Evolutionary conservation across 2,113 vertebrate genomes (phyloP).

Genomic region (Perca flavescens): DNA sequence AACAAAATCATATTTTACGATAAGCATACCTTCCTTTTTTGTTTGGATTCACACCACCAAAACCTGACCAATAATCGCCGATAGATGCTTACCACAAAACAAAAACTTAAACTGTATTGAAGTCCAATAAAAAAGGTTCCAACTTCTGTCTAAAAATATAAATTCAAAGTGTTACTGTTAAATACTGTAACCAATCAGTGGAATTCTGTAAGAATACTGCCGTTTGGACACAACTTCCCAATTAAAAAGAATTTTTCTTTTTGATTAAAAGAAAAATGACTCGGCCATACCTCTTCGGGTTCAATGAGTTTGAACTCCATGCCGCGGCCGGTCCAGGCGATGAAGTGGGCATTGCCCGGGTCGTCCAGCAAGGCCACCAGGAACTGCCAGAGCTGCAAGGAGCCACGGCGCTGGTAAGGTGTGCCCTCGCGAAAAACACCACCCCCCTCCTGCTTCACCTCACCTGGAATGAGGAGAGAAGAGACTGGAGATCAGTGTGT

Average conservation of each 20-base stretch:
- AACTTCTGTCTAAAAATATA: not conserved
- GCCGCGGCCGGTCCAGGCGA: slow-evolving; percentile 97
- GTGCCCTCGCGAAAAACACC: slow-evolving; percentile 90
- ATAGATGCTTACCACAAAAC: not conserved
- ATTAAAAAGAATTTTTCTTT: not conserved
- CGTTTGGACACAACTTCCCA: not conserved
- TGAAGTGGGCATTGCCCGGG: slow-evolving; percentile 94
- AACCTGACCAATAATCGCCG: not conserved
- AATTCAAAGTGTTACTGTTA: not conserved
- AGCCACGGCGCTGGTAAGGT: slow-evolving; percentile 95
- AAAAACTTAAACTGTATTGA: not conserved
- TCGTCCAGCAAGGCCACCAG: slow-evolving; percentile 96
- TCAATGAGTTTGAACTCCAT: slow-evolving; percentile 99
- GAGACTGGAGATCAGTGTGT: not conserved
- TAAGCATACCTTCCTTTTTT: not conserved
- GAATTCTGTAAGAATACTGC: too few species aligned
- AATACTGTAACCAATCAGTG: not conserved
- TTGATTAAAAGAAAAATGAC: not conserved
- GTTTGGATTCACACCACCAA: not conserved
- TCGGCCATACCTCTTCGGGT: slow-evolving; percentile 91
- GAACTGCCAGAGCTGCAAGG: slow-evolving; percentile 98
- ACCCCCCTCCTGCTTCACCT: slow-evolving; percentile 92
- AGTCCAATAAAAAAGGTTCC: not conserved
- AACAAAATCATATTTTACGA: not conserved
- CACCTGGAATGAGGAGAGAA: slow-evolving; percentile 77